These are phyloP conservation scores for Enteromius thamalakanensis DNA, from an alignment of 2,797 vertebrate species.

Conservation along the genomic window DNA sequence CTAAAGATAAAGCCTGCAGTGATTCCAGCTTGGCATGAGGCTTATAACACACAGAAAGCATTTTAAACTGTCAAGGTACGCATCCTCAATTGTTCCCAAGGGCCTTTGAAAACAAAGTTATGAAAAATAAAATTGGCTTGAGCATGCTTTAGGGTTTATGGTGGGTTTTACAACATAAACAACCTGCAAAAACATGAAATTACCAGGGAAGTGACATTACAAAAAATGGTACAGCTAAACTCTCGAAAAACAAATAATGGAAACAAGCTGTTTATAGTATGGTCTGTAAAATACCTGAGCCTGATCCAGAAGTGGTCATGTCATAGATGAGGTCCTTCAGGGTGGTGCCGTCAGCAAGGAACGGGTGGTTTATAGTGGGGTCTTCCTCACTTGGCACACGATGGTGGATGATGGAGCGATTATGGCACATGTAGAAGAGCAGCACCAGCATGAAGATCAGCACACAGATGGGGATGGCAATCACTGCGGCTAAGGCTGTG, in stretches of 20 bases:
- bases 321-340: constrained; percentile 98
- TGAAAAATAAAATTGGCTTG: constrained; percentile 3
- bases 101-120: background rate
- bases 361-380: constrained; percentile 91
- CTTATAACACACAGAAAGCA: background rate
- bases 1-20: background rate
- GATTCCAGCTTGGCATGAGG: background rate
- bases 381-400: constrained; percentile 96
- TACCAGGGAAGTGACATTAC: background rate
- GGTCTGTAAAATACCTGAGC: constrained; percentile 83
- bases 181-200: background rate
- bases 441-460: constrained; percentile 91
- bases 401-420: constrained; percentile 86
- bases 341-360: constrained; percentile 94
- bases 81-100: background rate
- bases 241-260: background rate
- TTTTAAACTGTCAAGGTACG: constrained; percentile 15
- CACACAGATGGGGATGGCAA: constrained; percentile 91
- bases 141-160: background rate
- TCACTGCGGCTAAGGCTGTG: constrained; percentile 90
- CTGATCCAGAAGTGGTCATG: constrained; percentile 98
- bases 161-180: background rate
- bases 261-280: background rate
- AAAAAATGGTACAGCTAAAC: background rate
- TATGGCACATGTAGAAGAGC: constrained; percentile 92